A percentile compares a stretch with the other conserved stretches of the same genome.
Conservation (phyloP, 2,113 vertebrate genomes). For the Anguilla rostrata region DNA sequence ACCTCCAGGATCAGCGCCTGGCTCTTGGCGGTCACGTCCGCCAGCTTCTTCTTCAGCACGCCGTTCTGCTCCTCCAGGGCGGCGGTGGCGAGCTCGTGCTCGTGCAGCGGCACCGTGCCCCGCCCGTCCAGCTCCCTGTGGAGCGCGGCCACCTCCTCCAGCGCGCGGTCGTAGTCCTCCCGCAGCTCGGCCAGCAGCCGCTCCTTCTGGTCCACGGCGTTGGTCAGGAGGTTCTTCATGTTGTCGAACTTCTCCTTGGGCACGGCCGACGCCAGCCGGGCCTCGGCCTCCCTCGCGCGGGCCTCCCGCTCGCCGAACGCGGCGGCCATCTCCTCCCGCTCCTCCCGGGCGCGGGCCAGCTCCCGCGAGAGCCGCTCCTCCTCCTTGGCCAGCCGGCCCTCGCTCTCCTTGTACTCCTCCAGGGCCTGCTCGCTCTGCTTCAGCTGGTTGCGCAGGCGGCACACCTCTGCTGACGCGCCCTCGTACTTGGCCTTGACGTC, state of each 20-base stretch:
- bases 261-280: conserved; percentile 63
- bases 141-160: conserved; percentile 73
- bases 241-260: conserved; percentile 82
- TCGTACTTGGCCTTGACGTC: conserved; percentile 89
- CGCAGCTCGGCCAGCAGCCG: conserved; percentile 74
- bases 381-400: conserved; percentile 78
- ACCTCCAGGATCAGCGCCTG: conserved; percentile 79
- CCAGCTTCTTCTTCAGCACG: conserved; percentile 70
- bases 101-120: conserved; percentile 56
- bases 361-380: conserved; percentile 76
- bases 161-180: conserved; percentile 72
- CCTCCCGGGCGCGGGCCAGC: conserved; percentile 60
- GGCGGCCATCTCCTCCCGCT: conserved; percentile 70
- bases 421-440: conserved; percentile 84
- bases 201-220: conserved; percentile 81
- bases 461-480: conserved; percentile 87
- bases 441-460: conserved; percentile 85
- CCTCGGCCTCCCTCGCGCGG: conserved; percentile 68
- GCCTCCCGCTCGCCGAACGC: conserved; percentile 62
- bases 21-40: conserved; percentile 76
- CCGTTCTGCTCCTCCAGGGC: conserved; percentile 71
- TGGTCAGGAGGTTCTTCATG: conserved; percentile 82
- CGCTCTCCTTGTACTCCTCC: conserved; percentile 84
- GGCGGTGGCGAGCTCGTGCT: conserved; percentile 70
- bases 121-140: conserved; percentile 71